A percentile compares a stretch with the other conserved stretches of the same genome.
Evolutionary conservation across 92 coral and sea anemone species (phyloP).

Genomic region (Heliopora coerulea): DNA sequence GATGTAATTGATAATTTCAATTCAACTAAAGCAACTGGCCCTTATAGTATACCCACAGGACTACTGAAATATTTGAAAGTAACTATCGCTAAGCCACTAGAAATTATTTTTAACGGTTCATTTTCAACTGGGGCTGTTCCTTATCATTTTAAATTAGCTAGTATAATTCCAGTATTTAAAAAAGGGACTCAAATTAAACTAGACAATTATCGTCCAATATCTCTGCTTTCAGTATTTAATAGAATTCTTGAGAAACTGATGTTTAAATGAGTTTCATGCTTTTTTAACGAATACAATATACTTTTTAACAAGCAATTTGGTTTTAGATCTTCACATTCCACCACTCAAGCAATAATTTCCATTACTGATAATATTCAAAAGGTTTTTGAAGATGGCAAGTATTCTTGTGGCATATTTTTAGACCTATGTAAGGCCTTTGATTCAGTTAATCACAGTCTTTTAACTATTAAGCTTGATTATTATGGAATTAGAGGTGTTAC

Average conservation of each 20-base stretch:
- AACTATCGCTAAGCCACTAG: slow-evolving; percentile 45
- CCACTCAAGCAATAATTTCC: no score
- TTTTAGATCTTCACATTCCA: no score
- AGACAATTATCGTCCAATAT: slow-evolving; percentile 51
- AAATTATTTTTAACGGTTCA: slow-evolving; percentile 50
- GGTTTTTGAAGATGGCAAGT: slow-evolving; percentile 33
- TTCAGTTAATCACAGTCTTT: no score
- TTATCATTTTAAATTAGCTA: slow-evolving; percentile 42
- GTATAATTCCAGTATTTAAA: slow-evolving; percentile 43
- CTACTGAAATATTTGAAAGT: slow-evolving; percentile 50
- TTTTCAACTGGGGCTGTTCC: slow-evolving; percentile 55
- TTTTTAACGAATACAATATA: slow-evolving; percentile 9
- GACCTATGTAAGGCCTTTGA: no score
- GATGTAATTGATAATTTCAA: slow-evolving; percentile 41
- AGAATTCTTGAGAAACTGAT: slow-evolving; percentile 51
- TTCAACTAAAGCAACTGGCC: slow-evolving; percentile 51
- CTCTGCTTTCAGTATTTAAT: slow-evolving; percentile 48
- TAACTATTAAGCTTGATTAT: slow-evolving; percentile 31
- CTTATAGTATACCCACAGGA: slow-evolving; percentile 50
- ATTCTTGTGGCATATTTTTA: slow-evolving; percentile 36
- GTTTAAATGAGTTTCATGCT: slow-evolving; percentile 34
- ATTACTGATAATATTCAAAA: slow-evolving; percentile 29
- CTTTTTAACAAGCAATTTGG: slow-evolving; percentile 36
- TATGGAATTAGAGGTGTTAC: slow-evolving; percentile 39
- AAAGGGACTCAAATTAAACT: slow-evolving; percentile 47